Conservation (phyloP, 2,888 invertebrate species). For the Chymomyza fuscimana region DNA sequence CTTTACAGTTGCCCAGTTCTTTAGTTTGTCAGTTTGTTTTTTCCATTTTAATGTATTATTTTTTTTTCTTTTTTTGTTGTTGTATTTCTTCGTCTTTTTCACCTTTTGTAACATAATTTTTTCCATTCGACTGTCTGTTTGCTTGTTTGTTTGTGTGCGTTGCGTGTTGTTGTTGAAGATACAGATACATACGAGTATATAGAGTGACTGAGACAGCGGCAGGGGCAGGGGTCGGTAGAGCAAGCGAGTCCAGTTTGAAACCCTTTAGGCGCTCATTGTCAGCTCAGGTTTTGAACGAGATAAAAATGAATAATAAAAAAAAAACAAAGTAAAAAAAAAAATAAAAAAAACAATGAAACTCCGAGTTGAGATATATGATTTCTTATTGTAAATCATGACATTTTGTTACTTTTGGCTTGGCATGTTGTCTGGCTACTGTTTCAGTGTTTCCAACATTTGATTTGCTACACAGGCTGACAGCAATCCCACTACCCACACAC, state of each 20-base stretch:
- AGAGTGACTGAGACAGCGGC: background rate
- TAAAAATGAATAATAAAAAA: conserved; percentile 45
- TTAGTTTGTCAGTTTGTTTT: conserved; percentile 44
- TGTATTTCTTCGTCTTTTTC: conserved; percentile 26
- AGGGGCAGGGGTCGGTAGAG: conserved; percentile 8
- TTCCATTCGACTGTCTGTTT: conserved; percentile 38
- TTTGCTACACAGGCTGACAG: conserved; percentile 34
- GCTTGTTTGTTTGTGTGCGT: conserved; percentile 41
- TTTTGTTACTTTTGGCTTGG: conserved; percentile 57
- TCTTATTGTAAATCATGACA: conserved; percentile 73
- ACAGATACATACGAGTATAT: no score
- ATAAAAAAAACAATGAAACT: conserved; percentile 23
- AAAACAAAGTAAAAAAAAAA: conserved; percentile 23
- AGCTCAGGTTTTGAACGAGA: conserved; percentile 63
- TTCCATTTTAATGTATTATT: conserved; percentile 53
- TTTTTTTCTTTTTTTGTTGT: conserved; percentile 33
- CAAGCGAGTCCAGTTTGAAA: conserved; percentile 50
- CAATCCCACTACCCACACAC: conserved; percentile 21
- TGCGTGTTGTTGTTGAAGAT: conserved; percentile 27
- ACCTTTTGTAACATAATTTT: conserved; percentile 66
- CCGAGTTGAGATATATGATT: conserved; percentile 59
- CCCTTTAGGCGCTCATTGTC: conserved; percentile 71
- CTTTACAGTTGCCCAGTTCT: conserved; percentile 50
- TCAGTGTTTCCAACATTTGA: conserved; percentile 38
- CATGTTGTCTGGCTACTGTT: conserved; percentile 61